Evolutionary conservation across 2,113 vertebrate species (phyloP).

Genomic region (Eulemur macaco): DNA sequence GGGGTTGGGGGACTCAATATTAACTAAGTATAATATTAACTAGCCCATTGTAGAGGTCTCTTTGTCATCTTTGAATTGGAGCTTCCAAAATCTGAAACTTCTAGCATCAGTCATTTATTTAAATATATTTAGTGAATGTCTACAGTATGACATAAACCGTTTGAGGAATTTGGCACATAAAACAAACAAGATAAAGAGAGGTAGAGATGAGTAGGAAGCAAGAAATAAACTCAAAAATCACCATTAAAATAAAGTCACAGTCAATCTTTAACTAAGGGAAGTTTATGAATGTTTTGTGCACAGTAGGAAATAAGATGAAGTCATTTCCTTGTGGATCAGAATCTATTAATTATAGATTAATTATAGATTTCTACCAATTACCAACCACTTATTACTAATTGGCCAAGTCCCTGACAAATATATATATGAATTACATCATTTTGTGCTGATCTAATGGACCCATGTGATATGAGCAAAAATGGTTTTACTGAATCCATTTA

Average conservation of each 20-base stretch:
- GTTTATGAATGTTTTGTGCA: not conserved
- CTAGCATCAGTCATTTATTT: not conserved
- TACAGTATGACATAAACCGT: not conserved
- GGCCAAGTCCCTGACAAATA: not conserved
- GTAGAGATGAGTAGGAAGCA: not conserved
- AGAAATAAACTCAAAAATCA: not conserved
- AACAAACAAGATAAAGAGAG: not conserved
- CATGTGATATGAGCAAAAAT: not conserved
- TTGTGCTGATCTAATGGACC: not conserved
- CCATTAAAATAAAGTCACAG: slow-evolving; percentile 1
- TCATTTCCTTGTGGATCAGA: not conserved
- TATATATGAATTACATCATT: not conserved
- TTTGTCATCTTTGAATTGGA: not conserved
- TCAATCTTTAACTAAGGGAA: not conserved
- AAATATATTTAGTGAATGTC: not conserved
- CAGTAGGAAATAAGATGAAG: not conserved
- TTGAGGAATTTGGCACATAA: not conserved
- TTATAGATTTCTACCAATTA: slow-evolving; percentile 34
- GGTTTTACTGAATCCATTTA: not conserved
- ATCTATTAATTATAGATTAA: not conserved
- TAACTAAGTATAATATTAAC: not conserved
- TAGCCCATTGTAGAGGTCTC: not conserved
- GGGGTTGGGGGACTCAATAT: not conserved
- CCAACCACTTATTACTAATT: not conserved
- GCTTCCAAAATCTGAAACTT: not conserved